phyloP scores from a whole-genome alignment of 2,113 vertebrate genomes.

The Mohoua ochrocephala region DNA sequence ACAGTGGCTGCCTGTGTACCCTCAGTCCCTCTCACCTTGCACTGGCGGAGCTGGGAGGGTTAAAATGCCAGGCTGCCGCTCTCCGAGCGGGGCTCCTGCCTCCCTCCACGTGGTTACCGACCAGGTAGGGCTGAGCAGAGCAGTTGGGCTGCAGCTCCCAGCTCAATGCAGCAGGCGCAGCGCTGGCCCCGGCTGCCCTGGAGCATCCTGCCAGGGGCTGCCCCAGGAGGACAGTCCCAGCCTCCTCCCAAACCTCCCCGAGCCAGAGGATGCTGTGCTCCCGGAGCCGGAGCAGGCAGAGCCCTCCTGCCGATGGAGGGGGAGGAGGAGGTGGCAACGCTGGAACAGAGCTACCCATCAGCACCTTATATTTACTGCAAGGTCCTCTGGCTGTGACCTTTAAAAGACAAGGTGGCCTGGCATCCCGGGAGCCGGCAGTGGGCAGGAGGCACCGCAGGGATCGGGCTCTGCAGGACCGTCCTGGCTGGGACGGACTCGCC shows the following conservation, averaged over 20 bases:
- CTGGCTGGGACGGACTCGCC: background rate
- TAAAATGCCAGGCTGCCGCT: slow-evolving; percentile 24
- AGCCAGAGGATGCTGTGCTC: background rate
- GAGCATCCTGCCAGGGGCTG: background rate
- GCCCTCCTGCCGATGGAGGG: background rate
- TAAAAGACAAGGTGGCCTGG: background rate
- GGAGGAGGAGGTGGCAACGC: background rate
- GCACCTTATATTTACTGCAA: slow-evolving; percentile 56
- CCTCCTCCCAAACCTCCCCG: background rate
- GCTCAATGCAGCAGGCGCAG: slow-evolving; percentile 18
- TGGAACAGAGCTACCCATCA: slow-evolving; percentile 40
- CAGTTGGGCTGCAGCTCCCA: slow-evolving; percentile 8
- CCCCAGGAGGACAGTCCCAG: background rate
- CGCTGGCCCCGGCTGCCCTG: background rate
- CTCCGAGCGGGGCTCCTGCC: background rate
- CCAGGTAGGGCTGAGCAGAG: slow-evolving; percentile 1
- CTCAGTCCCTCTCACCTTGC: background rate
- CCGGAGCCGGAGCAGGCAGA: background rate
- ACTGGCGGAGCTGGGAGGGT: background rate
- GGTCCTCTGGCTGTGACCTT: slow-evolving; percentile 54
- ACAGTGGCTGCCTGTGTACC: accelerated
- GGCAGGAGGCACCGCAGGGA: background rate
- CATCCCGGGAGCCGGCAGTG: background rate
- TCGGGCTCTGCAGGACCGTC: background rate
- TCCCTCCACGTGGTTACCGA: background rate